phyloP scores from a whole-genome alignment of 2,888 invertebrate species.

The Agapostemon virescens region DNA sequence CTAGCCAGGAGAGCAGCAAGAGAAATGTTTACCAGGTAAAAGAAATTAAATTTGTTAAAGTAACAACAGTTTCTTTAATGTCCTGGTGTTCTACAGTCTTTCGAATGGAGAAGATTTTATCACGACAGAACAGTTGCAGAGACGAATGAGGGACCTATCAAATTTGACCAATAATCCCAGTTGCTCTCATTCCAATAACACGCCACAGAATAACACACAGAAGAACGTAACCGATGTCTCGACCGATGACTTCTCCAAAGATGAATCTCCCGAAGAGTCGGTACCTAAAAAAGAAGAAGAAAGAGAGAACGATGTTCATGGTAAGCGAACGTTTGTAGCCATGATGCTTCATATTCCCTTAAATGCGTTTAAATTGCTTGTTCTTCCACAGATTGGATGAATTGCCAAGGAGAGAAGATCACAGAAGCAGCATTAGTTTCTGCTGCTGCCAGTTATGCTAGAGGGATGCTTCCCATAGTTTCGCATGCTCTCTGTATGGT shows the following conservation, averaged over 20 bases:
- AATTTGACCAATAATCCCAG: slow-evolving; percentile 63
- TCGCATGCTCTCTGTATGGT: slow-evolving; percentile 87
- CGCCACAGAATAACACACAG: slow-evolving; percentile 59
- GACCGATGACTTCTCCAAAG: slow-evolving; percentile 66
- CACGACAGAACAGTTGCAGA: slow-evolving; percentile 90
- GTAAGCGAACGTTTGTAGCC: slow-evolving; percentile 52
- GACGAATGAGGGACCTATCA: slow-evolving; percentile 85
- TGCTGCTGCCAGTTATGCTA: slow-evolving; percentile 90
- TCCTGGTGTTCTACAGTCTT: slow-evolving; percentile 81
- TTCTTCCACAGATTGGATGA: slow-evolving; percentile 70
- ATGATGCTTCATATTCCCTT: background rate
- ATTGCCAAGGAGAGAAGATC: slow-evolving; percentile 83
- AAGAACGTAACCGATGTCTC: slow-evolving; percentile 66
- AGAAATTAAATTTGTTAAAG: slow-evolving; percentile 15
- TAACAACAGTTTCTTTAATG: background rate
- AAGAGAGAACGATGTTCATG: slow-evolving; percentile 64
- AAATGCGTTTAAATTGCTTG: slow-evolving; percentile 18
- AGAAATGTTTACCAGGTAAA: slow-evolving; percentile 91
- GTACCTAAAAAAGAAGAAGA: slow-evolving; percentile 61
- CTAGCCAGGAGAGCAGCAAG: slow-evolving; percentile 93
- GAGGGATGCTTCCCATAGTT: slow-evolving; percentile 89
- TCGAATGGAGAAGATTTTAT: slow-evolving; percentile 94
- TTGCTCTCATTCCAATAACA: slow-evolving; percentile 47
- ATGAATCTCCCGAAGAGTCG: slow-evolving; percentile 69
- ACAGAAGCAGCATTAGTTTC: slow-evolving; percentile 90